Conservation (phyloP, 53 echinoderm and acorn worm species). For the Astropecten irregularis region DNA sequence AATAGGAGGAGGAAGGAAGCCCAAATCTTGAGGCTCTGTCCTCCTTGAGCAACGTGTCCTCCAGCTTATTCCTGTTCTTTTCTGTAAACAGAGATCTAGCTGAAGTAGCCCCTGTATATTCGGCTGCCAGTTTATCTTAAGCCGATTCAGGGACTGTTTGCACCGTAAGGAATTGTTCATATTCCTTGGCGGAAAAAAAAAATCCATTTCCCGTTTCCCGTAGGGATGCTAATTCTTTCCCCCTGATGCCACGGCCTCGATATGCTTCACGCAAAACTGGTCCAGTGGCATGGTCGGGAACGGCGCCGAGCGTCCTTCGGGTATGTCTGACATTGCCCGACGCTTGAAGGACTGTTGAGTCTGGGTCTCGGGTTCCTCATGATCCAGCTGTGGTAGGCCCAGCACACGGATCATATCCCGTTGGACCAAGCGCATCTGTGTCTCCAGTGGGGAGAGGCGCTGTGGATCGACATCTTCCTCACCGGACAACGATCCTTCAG, state of each 20-base stretch:
- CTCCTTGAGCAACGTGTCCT: background rate
- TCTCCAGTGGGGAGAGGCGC: background rate
- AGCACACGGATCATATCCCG: background rate
- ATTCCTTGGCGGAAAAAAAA: background rate
- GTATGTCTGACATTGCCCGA: background rate
- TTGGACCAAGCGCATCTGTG: background rate
- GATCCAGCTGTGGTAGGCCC: background rate
- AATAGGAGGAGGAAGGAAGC: background rate
- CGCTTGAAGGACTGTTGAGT: background rate
- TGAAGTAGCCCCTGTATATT: background rate
- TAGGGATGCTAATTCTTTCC: too few relatives aligned
- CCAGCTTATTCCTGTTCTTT: background rate
- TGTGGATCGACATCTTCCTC: background rate
- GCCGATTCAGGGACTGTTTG: too few relatives aligned
- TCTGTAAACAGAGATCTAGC: background rate
- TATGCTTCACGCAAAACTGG: background rate
- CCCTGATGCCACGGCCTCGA: background rate
- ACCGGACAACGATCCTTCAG: too few relatives aligned
- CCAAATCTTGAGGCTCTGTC: background rate
- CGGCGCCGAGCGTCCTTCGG: background rate
- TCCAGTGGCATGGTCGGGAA: background rate
- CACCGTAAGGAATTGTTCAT: background rate
- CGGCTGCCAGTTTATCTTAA: background rate
- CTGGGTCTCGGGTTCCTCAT: background rate
- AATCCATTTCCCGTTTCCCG: background rate